A percentile compares a stretch with the other conserved stretches of the same genome.
Conservation (phyloP, 2,888 invertebrate species). For the Athrips mouffetella region DNA sequence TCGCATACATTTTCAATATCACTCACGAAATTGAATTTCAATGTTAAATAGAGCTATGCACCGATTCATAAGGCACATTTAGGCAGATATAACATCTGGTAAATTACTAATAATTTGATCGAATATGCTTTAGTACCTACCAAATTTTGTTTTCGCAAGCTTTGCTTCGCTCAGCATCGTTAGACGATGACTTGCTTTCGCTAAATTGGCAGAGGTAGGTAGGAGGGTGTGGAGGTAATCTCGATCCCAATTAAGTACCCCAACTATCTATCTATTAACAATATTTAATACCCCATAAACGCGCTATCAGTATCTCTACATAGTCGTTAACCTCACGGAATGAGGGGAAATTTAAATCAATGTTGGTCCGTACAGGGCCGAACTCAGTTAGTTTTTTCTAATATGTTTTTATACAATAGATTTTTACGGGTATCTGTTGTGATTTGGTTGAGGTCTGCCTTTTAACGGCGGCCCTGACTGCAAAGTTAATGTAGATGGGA, state of each 20-base stretch:
- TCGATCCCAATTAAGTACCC: background rate
- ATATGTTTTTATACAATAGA: background rate
- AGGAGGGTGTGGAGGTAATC: constrained; percentile 1
- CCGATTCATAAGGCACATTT: background rate
- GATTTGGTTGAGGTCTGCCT: background rate
- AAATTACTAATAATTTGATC: no score
- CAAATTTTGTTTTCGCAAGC: background rate
- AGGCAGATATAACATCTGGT: no score
- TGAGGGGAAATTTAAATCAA: constrained; percentile 14
- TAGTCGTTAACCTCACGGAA: constrained; percentile 12
- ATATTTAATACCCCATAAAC: constrained; percentile 11
- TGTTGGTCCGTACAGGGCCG: constrained; percentile 10
- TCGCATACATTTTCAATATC: background rate
- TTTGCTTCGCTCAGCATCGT: background rate
- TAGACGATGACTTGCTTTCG: background rate
- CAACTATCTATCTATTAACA: constrained; percentile 2
- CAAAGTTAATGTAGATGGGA: constrained; percentile 38
- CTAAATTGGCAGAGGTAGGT: background rate
- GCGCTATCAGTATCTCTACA: background rate
- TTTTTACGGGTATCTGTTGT: background rate
- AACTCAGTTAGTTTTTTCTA: background rate
- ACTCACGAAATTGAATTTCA: background rate
- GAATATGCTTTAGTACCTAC: no score
- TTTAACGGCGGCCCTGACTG: constrained; percentile 9
- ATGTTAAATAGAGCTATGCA: background rate